A percentile compares a stretch with the other conserved stretches of the same genome.
These are phyloP conservation scores for Rissa tridactyla DNA, from an alignment of 2,113 vertebrate species.

Conservation along the genomic window DNA sequence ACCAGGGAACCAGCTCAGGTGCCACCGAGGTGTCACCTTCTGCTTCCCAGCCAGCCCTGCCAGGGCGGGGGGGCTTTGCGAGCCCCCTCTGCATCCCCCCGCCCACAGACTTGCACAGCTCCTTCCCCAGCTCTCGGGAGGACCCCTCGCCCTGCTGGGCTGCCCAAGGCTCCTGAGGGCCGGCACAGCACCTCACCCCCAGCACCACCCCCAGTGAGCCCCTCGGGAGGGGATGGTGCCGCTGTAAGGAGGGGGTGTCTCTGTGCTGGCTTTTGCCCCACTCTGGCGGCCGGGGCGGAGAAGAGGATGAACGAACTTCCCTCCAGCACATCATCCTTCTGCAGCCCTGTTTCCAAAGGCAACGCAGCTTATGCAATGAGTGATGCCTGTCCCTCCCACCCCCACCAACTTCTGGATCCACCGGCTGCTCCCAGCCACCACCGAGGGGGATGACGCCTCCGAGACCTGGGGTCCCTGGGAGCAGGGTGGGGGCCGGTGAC, in stretches of 20 bases:
- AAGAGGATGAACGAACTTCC: slow-evolving; percentile 13
- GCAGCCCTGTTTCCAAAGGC: slow-evolving; percentile 58
- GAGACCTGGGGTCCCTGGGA: fast-evolving
- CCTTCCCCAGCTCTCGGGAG: background rate
- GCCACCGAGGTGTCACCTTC: background rate
- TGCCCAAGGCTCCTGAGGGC: fast-evolving
- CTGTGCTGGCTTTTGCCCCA: background rate
- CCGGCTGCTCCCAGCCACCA: background rate
- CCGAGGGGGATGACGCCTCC: fast-evolving
- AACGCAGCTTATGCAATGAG: slow-evolving; percentile 56
- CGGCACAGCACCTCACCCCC: fast-evolving
- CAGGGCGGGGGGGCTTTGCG: fast-evolving
- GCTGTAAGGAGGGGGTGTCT: background rate
- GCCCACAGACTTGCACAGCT: background rate
- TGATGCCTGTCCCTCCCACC: slow-evolving; percentile 24
- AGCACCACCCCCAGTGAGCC: fast-evolving
- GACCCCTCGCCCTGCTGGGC: background rate
- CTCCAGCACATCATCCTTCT: background rate
- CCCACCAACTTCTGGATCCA: background rate
- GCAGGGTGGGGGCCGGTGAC: fast-evolving
- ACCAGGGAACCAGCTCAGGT: background rate
- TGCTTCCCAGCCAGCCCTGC: background rate
- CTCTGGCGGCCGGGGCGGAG: background rate
- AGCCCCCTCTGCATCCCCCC: background rate
- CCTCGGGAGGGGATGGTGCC: fast-evolving